Conservation (phyloP, 2,797 vertebrate genomes). For the Acanthurus lineatus region DNA sequence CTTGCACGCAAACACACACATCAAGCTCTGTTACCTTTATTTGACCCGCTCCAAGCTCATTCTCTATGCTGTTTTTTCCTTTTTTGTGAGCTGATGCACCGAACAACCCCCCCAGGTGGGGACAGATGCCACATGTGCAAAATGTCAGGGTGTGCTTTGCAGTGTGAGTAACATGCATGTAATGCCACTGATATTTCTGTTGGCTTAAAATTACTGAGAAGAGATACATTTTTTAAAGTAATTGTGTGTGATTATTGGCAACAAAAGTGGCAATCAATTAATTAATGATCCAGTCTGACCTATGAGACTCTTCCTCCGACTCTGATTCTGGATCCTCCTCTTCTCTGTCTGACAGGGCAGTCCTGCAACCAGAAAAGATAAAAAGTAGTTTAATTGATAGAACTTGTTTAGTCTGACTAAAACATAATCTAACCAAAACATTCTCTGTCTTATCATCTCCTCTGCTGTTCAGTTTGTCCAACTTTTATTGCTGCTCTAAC, state of each 20-base stretch:
- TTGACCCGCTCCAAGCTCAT: constrained; percentile 67
- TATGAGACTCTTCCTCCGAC: constrained; percentile 92
- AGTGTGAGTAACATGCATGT: constrained; percentile 24
- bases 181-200: constrained; percentile 14
- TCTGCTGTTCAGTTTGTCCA: background rate
- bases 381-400: constrained; percentile 9
- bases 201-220: constrained; percentile 11
- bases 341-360: constrained; percentile 97
- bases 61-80: constrained; percentile 68
- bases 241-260: background rate
- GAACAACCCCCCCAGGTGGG: constrained; percentile 39
- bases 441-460: background rate
- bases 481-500: constrained; percentile 6
- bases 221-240: background rate
- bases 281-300: constrained; percentile 85
- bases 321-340: constrained; percentile 94
- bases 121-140: constrained; percentile 46
- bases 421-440: constrained; percentile 12
- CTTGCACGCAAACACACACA: constrained; percentile 14
- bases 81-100: constrained; percentile 46
- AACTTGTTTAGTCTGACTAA: background rate
- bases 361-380: constrained; percentile 85
- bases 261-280: constrained; percentile 12
- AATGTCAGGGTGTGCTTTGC: constrained; percentile 51
- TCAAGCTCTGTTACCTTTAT: constrained; percentile 64